Conservation (phyloP, 2,797 vertebrate species). For the Petrocephalus schoutedeni region DNA sequence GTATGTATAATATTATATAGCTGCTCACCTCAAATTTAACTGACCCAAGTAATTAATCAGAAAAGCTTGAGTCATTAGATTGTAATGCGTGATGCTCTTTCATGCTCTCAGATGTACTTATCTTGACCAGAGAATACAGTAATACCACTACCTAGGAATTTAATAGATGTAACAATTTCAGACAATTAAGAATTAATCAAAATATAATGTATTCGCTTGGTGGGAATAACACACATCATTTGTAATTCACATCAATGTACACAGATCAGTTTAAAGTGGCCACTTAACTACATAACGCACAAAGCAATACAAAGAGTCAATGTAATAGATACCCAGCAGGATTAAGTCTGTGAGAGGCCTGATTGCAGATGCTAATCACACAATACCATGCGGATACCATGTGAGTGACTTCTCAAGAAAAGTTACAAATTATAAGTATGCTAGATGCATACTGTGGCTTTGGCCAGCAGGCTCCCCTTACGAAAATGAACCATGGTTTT, state of each 20-base stretch:
- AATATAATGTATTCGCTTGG: background rate
- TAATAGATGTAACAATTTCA: background rate
- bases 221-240: background rate
- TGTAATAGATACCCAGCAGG: background rate
- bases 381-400: background rate
- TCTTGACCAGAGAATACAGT: background rate
- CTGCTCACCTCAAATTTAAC: background rate
- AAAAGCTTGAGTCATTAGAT: background rate
- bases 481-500: too few species aligned
- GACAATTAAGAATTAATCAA: background rate
- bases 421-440: background rate
- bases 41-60: background rate
- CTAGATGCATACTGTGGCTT: background rate
- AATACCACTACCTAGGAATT: background rate
- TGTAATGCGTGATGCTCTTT: background rate
- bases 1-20: background rate
- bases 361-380: background rate
- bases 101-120: background rate
- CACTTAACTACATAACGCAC: background rate
- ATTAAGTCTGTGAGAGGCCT: background rate
- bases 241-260: background rate
- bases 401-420: background rate
- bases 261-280: background rate
- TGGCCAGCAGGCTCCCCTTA: background rate
- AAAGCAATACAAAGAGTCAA: background rate